Percentiles rank a stretch among this genome's conserved stretches.
Evolutionary conservation across 1,140 invertebrate genomes (phyloP).

Genomic region (Brachionus angularis): DNA sequence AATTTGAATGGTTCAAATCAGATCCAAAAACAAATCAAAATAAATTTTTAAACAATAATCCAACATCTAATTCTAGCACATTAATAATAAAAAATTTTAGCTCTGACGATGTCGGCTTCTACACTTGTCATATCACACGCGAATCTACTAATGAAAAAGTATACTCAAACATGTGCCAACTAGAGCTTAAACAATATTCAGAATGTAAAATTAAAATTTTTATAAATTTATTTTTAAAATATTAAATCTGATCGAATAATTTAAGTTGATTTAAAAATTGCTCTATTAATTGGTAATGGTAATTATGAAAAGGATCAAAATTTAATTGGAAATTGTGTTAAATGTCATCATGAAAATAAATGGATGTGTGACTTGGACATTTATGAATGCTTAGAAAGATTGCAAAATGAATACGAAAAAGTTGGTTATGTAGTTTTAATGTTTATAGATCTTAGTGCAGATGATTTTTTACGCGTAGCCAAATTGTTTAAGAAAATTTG

Average conservation of each 20-base stretch:
- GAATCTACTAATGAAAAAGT: slow-evolving; percentile 29
- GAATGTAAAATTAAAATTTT: not conserved
- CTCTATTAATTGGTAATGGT: slow-evolving; percentile 39
- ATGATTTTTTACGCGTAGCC: not conserved
- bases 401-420: slow-evolving; percentile 11
- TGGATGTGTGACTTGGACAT: slow-evolving; percentile 10
- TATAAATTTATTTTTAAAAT: not conserved
- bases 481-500: slow-evolving; percentile 23
- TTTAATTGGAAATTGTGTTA: not conserved
- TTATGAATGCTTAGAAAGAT: not conserved
- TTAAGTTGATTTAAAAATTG: slow-evolving; percentile 42
- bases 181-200: slow-evolving; percentile 12
- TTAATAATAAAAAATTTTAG: not conserved
- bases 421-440: slow-evolving; percentile 5
- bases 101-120: slow-evolving; percentile 9
- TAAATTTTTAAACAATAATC: slow-evolving; percentile 11
- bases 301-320: slow-evolving; percentile 21
- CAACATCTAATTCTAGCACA: not conserved
- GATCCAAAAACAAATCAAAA: not conserved
- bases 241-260: not conserved
- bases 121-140: slow-evolving; percentile 14
- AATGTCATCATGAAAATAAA: slow-evolving; percentile 6
- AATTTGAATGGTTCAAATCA: slow-evolving; percentile 40
- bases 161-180: not conserved
- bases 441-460: slow-evolving; percentile 26